Conservation (phyloP, 2,113 vertebrate species). For the Aix galericulata region DNA sequence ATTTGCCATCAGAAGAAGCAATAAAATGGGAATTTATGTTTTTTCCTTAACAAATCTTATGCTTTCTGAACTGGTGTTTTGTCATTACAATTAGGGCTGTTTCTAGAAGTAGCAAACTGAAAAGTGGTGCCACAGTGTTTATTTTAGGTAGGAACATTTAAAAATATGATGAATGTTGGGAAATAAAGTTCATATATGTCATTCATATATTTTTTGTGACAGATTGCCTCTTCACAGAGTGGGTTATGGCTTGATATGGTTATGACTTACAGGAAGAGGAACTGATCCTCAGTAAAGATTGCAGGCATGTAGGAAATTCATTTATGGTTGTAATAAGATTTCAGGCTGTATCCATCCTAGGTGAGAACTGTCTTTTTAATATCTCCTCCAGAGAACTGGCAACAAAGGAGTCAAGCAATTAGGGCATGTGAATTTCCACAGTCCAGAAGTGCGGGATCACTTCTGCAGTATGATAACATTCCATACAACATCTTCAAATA, state of each 20-base stretch:
- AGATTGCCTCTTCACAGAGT: neutral
- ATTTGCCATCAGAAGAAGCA: constrained; percentile 62
- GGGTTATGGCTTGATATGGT: neutral
- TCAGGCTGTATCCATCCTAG: neutral
- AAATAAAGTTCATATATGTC: constrained; percentile 23
- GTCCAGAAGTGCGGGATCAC: neutral
- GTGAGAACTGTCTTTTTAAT: neutral
- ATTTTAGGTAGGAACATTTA: constrained; percentile 42
- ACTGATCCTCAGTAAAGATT: neutral
- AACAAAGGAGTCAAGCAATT: neutral
- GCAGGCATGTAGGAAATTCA: neutral
- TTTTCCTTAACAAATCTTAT: constrained; percentile 60
- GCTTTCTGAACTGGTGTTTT: constrained; percentile 54
- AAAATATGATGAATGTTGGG: neutral
- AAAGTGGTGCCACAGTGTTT: constrained; percentile 4
- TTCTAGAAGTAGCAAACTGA: constrained; percentile 36
- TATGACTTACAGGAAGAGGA: neutral
- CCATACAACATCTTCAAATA: neutral
- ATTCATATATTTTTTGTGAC: constrained; percentile 7
- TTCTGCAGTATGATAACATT: neutral
- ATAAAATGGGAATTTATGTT: constrained; percentile 69
- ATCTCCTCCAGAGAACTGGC: neutral
- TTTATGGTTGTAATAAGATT: neutral
- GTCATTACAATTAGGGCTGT: constrained; percentile 54
- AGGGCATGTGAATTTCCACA: neutral